phyloP scores from a whole-genome alignment of 1,140 invertebrate genomes.

The Drosophila fuyamai region DNA sequence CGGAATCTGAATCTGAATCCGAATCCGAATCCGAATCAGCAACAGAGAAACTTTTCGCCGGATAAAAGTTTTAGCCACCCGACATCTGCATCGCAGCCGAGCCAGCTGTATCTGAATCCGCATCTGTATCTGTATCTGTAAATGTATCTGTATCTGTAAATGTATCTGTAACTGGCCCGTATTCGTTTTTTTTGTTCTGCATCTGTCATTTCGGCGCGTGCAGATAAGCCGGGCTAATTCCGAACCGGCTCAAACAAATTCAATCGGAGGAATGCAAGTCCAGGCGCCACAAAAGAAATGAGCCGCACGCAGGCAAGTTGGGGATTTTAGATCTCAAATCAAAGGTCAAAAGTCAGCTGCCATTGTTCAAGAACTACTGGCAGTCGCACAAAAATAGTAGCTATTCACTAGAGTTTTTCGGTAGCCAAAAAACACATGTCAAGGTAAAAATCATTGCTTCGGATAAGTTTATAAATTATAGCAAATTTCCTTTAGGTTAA shows the following conservation, averaged over 20 bases:
- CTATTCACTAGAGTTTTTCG: too few relatives aligned
- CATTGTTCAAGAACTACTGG: too few relatives aligned
- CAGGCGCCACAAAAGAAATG: background rate
- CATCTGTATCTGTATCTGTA: background rate
- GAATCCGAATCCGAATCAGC: slow-evolving; percentile 9
- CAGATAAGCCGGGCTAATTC: slow-evolving; percentile 49
- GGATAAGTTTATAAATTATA: too few relatives aligned
- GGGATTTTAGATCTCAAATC: background rate
- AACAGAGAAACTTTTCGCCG: slow-evolving; percentile 42
- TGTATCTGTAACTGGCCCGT: slow-evolving; percentile 1
- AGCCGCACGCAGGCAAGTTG: background rate
- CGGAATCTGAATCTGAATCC: slow-evolving; percentile 1
- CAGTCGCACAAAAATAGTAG: too few relatives aligned
- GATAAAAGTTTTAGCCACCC: slow-evolving; percentile 55
- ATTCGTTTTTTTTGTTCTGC: slow-evolving; percentile 10
- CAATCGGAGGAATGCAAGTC: slow-evolving; percentile 25
- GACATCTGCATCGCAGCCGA: slow-evolving; percentile 4
- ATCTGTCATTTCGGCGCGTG: slow-evolving; percentile 51
- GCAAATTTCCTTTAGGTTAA: too few relatives aligned
- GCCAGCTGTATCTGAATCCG: slow-evolving; percentile 37
- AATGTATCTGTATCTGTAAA: background rate
- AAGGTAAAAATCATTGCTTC: too few relatives aligned
- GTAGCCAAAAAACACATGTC: too few relatives aligned
- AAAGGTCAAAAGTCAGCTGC: background rate
- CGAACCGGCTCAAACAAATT: slow-evolving; percentile 20